A percentile compares a stretch with the other conserved stretches of the same genome.
Conservation (phyloP, 2,113 vertebrate genomes). For the Dendropsophus ebraccatus region DNA sequence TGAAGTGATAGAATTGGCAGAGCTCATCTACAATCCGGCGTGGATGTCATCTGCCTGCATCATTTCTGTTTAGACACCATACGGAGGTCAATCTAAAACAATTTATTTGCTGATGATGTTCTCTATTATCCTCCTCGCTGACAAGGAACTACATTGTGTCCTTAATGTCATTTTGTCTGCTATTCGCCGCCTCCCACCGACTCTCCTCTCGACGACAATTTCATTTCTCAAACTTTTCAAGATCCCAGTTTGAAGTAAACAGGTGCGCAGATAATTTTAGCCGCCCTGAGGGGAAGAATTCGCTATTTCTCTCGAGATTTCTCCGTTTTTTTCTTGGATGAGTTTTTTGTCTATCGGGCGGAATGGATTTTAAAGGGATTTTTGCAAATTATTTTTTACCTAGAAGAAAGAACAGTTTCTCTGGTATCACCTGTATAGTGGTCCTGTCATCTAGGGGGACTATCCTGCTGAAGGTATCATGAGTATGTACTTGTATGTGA, state of each 20-base stretch:
- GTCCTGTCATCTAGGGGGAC: no score
- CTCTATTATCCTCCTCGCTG: conserved; percentile 32
- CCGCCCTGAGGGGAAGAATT: neutral
- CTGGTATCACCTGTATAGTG: no score
- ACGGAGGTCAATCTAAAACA: conserved; percentile 50
- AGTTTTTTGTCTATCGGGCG: neutral
- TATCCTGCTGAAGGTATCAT: neutral
- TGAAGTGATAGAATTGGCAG: conserved; percentile 35
- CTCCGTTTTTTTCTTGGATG: neutral
- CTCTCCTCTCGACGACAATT: neutral
- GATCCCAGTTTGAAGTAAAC: neutral
- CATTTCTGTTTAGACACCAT: conserved; percentile 36
- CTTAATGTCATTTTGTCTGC: conserved; percentile 33
- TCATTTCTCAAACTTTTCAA: neutral
- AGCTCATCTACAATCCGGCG: neutral
- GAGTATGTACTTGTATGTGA: no score
- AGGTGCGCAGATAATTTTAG: conserved; percentile 29
- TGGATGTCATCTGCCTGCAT: neutral
- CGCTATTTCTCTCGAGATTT: neutral
- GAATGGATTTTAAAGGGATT: neutral
- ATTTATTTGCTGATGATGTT: conserved; percentile 40
- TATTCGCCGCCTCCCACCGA: neutral
- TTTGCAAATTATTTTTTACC: no score
- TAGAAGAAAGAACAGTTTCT: no score
- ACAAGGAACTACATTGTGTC: conserved; percentile 2